Percentiles rank a stretch among this genome's conserved stretches.
phyloP scores from a whole-genome alignment of 2,113 vertebrate species.

The Fregata magnificens region DNA sequence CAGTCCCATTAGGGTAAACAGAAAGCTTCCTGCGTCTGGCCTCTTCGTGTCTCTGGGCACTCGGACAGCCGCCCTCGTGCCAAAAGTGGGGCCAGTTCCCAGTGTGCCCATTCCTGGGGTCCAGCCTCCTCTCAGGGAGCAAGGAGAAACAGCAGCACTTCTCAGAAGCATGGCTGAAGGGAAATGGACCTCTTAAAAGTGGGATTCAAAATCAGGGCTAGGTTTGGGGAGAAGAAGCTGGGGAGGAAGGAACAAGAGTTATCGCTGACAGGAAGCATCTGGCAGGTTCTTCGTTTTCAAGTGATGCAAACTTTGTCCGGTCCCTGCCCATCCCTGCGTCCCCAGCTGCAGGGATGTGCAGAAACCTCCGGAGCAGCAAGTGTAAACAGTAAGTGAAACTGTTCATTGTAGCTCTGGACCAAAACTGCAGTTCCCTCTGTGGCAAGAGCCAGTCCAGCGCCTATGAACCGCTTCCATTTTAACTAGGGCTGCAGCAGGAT shows the following conservation, averaged over 20 bases:
- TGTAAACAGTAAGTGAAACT: neutral
- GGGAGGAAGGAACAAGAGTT: neutral
- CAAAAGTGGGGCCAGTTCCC: neutral
- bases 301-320: neutral
- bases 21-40: conserved; percentile 24
- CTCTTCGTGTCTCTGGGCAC: neutral
- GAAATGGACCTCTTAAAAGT: neutral
- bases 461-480: neutral
- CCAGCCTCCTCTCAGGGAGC: neutral
- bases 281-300: neutral
- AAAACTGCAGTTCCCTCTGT: neutral
- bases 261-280: neutral
- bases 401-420: neutral
- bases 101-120: neutral
- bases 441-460: neutral
- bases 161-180: neutral
- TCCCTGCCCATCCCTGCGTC: fast-evolving
- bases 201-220: neutral
- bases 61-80: neutral
- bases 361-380: neutral
- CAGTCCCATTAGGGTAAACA: conserved; percentile 10
- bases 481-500: fast-evolving
- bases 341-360: neutral
- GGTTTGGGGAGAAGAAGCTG: neutral
- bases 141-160: neutral